Evolutionary conservation across 2,888 invertebrate genomes (phyloP).

Genomic region (Orthosia gracilis): DNA sequence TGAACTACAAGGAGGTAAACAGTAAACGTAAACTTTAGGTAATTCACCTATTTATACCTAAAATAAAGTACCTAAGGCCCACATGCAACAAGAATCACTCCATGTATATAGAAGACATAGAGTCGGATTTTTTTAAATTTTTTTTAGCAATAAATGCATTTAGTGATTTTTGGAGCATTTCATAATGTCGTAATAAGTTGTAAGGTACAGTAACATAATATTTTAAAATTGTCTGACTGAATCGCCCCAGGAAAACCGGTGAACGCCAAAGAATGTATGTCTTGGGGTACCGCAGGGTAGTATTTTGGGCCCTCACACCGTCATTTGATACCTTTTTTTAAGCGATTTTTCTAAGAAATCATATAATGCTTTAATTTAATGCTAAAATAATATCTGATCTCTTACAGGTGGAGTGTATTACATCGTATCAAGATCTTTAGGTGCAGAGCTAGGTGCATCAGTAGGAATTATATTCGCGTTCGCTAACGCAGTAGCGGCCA

Average conservation of each 20-base stretch:
- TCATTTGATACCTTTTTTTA: not conserved
- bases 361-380: not conserved
- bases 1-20: conserved; percentile 98
- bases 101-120: not conserved
- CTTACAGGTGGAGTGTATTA: conserved; percentile 97
- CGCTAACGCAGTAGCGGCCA: conserved; percentile 98
- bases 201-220: not conserved
- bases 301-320: not conserved
- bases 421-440: conserved; percentile 98
- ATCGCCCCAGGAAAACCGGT: not conserved
- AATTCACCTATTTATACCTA: no score
- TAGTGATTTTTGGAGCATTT: no score
- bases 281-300: not conserved
- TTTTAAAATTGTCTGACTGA: not conserved
- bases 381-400: not conserved
- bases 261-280: not conserved
- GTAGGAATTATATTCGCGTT: conserved; percentile 99
- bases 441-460: conserved; percentile 98
- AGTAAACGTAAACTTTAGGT: no score
- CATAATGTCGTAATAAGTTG: not conserved
- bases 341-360: not conserved
- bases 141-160: no score
- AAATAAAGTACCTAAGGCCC: no score
- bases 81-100: not conserved
- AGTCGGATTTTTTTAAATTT: no score